Percentiles rank a stretch among this genome's conserved stretches.
Evolutionary conservation across 2,797 vertebrate genomes (phyloP).

Genomic region (Hoplostethus atlanticus): DNA sequence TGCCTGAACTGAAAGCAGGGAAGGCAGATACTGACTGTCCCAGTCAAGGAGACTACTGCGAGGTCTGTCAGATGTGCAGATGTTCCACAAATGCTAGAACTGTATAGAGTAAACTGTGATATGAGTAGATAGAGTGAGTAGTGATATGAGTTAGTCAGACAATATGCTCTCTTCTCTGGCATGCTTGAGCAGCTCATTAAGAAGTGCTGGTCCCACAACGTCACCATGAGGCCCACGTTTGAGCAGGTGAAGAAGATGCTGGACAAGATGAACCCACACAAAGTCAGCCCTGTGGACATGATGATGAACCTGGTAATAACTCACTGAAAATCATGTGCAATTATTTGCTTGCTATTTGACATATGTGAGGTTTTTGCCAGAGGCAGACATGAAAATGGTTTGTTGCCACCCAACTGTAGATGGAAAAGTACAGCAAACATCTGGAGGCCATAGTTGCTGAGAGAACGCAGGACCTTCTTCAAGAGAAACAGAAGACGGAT

Average conservation of each 20-base stretch:
- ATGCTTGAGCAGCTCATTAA: conserved; percentile 78
- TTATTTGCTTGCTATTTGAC: not conserved
- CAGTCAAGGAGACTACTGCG: conserved; percentile 79
- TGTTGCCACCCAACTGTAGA: conserved; percentile 66
- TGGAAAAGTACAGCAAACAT: conserved; percentile 90
- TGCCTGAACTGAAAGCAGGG: conserved; percentile 80
- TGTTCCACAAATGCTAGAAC: conserved; percentile 5
- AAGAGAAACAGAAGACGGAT: conserved; percentile 88
- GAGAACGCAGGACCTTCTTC: conserved; percentile 85
- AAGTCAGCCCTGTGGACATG: conserved; percentile 88
- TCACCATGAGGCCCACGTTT: conserved; percentile 81
- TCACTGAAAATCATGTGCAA: not conserved
- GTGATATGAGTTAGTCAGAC: not conserved
- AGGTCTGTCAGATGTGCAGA: conserved; percentile 71
- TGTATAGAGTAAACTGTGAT: not conserved
- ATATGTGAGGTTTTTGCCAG: not conserved
- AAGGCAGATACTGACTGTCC: conserved; percentile 83
- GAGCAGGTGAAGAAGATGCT: conserved; percentile 87
- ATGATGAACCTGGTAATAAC: conserved; percentile 87
- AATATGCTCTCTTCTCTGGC: conserved; percentile 29
- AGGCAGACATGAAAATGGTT: conserved; percentile 14
- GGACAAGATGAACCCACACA: conserved; percentile 86
- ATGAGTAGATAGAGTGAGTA: too few species aligned
- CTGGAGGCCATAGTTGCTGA: conserved; percentile 85
- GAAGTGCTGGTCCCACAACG: conserved; percentile 83